Conservation (phyloP, 35 echinoderm and acorn worm genomes). For the Diadema setosum region DNA sequence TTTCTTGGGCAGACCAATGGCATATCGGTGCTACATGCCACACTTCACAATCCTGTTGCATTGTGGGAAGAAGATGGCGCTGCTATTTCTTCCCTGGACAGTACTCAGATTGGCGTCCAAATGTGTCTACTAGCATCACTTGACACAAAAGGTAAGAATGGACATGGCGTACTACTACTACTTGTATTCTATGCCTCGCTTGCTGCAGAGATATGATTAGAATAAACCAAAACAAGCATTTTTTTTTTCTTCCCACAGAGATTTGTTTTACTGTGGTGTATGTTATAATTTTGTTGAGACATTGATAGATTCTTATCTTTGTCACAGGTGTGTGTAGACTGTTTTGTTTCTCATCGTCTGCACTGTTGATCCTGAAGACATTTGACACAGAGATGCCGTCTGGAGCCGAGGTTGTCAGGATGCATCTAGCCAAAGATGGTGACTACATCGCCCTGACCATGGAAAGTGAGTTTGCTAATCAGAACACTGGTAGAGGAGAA, state of each 20-base stretch:
- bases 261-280: too few species aligned
- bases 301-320: neutral
- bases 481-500: too few species aligned
- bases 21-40: conserved; percentile 64
- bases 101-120: conserved; percentile 73
- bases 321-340: conserved; percentile 56
- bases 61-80: conserved; percentile 60
- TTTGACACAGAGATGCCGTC: conserved; percentile 51
- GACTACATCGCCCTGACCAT: conserved; percentile 78
- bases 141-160: conserved; percentile 26
- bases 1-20: conserved; percentile 81
- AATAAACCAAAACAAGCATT: neutral
- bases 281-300: too few species aligned
- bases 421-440: conserved; percentile 62
- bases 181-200: too few species aligned
- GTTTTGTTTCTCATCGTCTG: conserved; percentile 48
- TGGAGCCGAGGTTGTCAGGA: conserved; percentile 18
- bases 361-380: conserved; percentile 49
- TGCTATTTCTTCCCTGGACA: conserved; percentile 29
- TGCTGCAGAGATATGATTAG: neutral
- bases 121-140: conserved; percentile 71
- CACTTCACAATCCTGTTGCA: conserved; percentile 51
- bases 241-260: too few species aligned
- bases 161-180: too few species aligned
- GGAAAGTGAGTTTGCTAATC: conserved; percentile 69